Conservation (phyloP, 2,797 vertebrate species). For the Lithobates sylvaticus region DNA sequence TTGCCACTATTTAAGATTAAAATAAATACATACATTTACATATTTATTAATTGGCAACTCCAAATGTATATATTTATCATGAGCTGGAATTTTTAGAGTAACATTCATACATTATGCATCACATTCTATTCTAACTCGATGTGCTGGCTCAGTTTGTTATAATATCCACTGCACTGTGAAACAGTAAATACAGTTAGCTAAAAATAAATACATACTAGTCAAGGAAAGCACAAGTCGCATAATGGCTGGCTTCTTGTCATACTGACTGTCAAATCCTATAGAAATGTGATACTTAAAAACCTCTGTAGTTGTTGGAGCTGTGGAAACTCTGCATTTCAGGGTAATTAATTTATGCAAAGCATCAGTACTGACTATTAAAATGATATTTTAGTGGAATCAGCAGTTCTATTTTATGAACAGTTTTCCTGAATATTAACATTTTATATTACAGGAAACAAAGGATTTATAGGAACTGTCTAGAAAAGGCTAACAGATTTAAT, state of each 20-base stretch:
- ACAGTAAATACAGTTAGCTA: constrained; percentile 47
- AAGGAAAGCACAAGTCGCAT: constrained; percentile 20
- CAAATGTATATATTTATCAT: constrained; percentile 12
- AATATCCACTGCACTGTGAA: constrained; percentile 18
- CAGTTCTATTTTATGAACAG: constrained; percentile 30
- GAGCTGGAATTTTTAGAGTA: neutral
- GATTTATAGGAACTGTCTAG: neutral
- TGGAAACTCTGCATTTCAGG: constrained; percentile 21
- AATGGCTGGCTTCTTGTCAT: constrained; percentile 40
- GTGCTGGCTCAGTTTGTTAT: neutral
- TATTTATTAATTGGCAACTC: neutral
- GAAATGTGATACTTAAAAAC: constrained; percentile 25
- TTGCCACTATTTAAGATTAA: neutral
- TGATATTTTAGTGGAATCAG: constrained; percentile 32
- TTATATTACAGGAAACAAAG: neutral
- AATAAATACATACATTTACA: neutral
- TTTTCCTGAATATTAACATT: constrained; percentile 24
- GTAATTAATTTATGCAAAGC: constrained; percentile 43
- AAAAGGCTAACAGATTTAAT: neutral
- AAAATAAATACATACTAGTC: constrained; percentile 42
- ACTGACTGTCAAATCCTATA: constrained; percentile 36
- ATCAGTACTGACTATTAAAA: neutral
- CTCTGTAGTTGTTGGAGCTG: constrained; percentile 29
- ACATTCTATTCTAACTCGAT: constrained; percentile 5
- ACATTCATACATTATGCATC: constrained; percentile 31